phyloP scores from a whole-genome alignment of 2,888 invertebrate genomes.

The Stictocephala bisonia region DNA sequence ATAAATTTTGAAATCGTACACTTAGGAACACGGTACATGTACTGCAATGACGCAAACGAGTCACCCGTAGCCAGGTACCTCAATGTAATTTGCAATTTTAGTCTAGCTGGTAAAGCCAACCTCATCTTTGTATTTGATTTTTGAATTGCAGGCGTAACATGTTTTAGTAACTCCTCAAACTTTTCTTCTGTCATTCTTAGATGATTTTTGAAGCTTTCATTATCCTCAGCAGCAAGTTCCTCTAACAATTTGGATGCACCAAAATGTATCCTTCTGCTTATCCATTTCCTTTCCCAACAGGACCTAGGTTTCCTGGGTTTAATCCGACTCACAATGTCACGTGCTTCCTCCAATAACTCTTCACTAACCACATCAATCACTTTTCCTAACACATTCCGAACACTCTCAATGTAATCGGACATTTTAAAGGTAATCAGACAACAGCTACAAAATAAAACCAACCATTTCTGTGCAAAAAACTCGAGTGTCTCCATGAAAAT shows the following conservation, averaged over 20 bases:
- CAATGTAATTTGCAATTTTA: neutral
- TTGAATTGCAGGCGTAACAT: constrained; percentile 10
- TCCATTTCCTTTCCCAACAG: constrained; percentile 30
- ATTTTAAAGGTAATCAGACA: neutral
- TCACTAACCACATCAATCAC: constrained; percentile 3
- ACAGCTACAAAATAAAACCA: neutral
- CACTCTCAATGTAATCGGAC: neutral
- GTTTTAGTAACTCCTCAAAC: constrained; percentile 1
- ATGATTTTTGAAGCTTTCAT: constrained; percentile 15
- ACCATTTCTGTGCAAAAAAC: constrained; percentile 1
- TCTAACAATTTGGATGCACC: constrained; percentile 29
- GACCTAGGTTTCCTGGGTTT: neutral
- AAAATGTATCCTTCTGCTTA: constrained; percentile 19
- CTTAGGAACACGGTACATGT: neutral
- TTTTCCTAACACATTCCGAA: too few relatives aligned
- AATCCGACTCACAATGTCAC: constrained; percentile 8
- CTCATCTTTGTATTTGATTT: neutral
- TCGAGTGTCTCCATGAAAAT: too few relatives aligned
- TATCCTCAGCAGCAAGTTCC: constrained; percentile 16
- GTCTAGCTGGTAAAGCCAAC: constrained; percentile 9
- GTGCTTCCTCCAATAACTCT: neutral
- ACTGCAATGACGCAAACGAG: constrained; percentile 5
- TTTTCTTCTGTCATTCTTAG: neutral
- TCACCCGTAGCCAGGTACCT: constrained; percentile 28
- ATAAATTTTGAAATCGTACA: constrained; percentile 21